phyloP scores from a whole-genome alignment of 92 coral and sea anemone genomes.

The Ricordea florida region DNA sequence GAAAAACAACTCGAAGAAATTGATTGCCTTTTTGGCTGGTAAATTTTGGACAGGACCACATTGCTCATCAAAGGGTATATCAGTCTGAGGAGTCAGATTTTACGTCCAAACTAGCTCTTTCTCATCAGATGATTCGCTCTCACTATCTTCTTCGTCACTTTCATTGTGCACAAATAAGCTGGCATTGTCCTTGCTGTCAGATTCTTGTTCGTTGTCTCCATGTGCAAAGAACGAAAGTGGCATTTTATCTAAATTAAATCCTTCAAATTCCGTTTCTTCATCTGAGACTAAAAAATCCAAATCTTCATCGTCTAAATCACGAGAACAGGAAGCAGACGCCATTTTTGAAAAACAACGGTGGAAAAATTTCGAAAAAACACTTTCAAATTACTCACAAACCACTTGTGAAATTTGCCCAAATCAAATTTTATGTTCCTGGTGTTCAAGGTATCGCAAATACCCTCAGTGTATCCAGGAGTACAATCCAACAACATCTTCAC shows the following conservation, averaged over 20 bases:
- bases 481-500: background rate
- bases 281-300: slow-evolving; percentile 36
- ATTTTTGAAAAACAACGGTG: slow-evolving; percentile 30
- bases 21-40: slow-evolving; percentile 34
- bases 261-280: slow-evolving; percentile 33
- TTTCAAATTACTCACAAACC: background rate
- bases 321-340: slow-evolving; percentile 28
- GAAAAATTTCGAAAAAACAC: background rate
- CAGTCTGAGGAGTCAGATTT: slow-evolving; percentile 5
- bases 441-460: too few relatives aligned
- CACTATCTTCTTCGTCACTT: background rate
- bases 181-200: slow-evolving; percentile 12
- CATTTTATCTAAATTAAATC: slow-evolving; percentile 43
- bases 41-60: slow-evolving; percentile 44
- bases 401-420: too few relatives aligned
- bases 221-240: slow-evolving; percentile 35
- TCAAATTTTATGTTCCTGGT: too few relatives aligned
- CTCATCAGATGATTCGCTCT: slow-evolving; percentile 13
- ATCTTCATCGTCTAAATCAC: slow-evolving; percentile 10
- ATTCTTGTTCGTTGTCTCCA: slow-evolving; percentile 12
- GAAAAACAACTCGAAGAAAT: slow-evolving; percentile 40
- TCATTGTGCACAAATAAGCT: slow-evolving; percentile 1
- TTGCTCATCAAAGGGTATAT: slow-evolving; percentile 2
- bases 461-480: too few relatives aligned
- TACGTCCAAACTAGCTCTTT: slow-evolving; percentile 15